Conservation (phyloP, 2,113 vertebrate species). For the Pagrus major region DNA sequence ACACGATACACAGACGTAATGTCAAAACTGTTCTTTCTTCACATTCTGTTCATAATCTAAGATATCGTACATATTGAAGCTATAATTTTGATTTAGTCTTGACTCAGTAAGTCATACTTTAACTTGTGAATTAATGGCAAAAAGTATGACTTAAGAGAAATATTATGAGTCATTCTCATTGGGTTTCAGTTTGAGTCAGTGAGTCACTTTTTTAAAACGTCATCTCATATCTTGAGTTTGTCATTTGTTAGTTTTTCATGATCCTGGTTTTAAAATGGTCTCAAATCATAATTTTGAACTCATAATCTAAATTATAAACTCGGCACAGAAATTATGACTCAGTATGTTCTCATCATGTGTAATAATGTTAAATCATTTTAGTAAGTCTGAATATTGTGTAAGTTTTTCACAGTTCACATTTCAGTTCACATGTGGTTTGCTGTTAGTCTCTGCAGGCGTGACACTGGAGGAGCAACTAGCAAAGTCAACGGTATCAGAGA, state of each 20-base stretch:
- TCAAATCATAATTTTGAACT: neutral
- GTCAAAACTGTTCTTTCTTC: too few relatives aligned
- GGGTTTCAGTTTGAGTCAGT: too few relatives aligned
- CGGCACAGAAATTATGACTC: neutral
- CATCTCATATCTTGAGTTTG: neutral
- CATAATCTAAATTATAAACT: neutral
- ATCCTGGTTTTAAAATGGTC: neutral
- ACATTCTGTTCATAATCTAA: too few relatives aligned
- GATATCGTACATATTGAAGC: too few relatives aligned
- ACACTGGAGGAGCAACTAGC: neutral
- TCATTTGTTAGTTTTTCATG: neutral
- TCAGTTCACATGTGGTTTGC: neutral
- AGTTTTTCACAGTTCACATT: too few relatives aligned
- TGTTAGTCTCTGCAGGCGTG: slow-evolving; percentile 40
- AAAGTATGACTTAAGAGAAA: too few relatives aligned
- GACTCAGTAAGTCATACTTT: too few relatives aligned
- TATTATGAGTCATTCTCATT: too few relatives aligned
- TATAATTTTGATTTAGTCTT: neutral
- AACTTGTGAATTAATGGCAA: neutral
- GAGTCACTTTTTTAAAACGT: neutral
- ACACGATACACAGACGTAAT: too few relatives aligned
- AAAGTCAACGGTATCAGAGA: slow-evolving; percentile 12
- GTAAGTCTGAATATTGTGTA: too few relatives aligned
- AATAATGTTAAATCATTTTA: too few relatives aligned
- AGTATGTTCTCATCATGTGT: neutral